A percentile compares a stretch with the other conserved stretches of the same genome.
These are phyloP conservation scores for Zootermopsis nevadensis DNA, from an alignment of 2,888 invertebrate species.

Conservation along the genomic window DNA sequence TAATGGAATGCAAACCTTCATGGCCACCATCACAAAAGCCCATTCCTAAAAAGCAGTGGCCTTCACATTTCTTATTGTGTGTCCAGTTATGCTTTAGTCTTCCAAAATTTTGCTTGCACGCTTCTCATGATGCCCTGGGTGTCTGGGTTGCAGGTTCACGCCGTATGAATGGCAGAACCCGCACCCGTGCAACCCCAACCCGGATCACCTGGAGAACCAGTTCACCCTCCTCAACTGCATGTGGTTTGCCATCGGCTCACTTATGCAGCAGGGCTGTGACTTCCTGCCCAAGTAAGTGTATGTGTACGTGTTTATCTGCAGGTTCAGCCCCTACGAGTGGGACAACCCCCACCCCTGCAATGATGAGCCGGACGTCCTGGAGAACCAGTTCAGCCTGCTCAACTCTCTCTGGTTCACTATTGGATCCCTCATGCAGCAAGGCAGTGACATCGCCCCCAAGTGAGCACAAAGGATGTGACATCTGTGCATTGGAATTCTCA, in stretches of 20 bases:
- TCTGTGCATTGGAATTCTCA: too few relatives aligned
- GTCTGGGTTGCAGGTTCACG: constrained; percentile 76
- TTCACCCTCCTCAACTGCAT: constrained; percentile 93
- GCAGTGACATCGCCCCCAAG: constrained; percentile 92
- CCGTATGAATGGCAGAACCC: constrained; percentile 97
- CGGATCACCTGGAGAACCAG: constrained; percentile 88
- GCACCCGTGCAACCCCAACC: constrained; percentile 86
- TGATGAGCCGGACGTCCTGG: constrained; percentile 85
- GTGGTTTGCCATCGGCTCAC: constrained; percentile 96
- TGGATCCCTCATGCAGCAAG: constrained; percentile 92
- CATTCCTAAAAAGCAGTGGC: too few relatives aligned
- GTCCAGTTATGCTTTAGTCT: too few relatives aligned
- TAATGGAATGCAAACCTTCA: too few relatives aligned
- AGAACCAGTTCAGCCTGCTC: constrained; percentile 91
- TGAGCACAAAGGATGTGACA: constrained; percentile 65
- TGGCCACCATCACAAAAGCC: too few relatives aligned
- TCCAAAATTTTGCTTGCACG: too few relatives aligned
- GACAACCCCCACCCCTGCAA: constrained; percentile 88
- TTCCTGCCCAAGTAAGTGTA: constrained; percentile 89
- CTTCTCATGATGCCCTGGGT: constrained; percentile 4
- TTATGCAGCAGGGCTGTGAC: constrained; percentile 97
- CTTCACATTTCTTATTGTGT: too few relatives aligned
- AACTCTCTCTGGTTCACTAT: constrained; percentile 97
- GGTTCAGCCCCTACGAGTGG: constrained; percentile 95
- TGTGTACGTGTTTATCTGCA: constrained; percentile 61